A percentile compares a stretch with the other conserved stretches of the same genome.
Conservation (phyloP, 2,888 invertebrate genomes). For the Cryptus viduatorius region DNA sequence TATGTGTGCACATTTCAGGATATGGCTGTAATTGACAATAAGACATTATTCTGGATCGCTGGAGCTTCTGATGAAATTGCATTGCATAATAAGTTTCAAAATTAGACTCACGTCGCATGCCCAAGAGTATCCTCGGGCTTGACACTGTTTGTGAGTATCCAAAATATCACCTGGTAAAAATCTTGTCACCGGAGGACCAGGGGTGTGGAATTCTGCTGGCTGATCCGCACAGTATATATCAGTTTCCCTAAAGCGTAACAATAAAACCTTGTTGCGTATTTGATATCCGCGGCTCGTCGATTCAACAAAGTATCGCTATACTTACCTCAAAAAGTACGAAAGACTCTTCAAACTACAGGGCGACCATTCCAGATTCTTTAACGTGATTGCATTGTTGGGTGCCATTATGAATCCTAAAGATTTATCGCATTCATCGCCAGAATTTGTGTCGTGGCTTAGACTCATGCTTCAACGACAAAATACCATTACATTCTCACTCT, state of each 20-base stretch:
- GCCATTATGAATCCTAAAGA: constrained; percentile 40
- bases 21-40: constrained; percentile 7
- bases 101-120: constrained; percentile 8
- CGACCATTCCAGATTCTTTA: constrained; percentile 41
- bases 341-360: constrained; percentile 9
- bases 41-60: neutral
- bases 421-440: neutral
- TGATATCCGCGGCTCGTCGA: too few species aligned
- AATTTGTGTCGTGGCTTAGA: constrained; percentile 29
- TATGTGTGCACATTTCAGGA: neutral
- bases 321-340: constrained; percentile 11
- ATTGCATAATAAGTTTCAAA: neutral
- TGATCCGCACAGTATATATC: neutral
- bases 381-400: neutral
- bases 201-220: neutral
- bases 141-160: constrained; percentile 12
- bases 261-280: too few species aligned
- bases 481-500: neutral
- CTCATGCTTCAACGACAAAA: constrained; percentile 39
- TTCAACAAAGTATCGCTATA: neutral
- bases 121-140: neutral
- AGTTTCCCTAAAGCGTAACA: too few species aligned
- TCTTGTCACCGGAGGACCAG: neutral
- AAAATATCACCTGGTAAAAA: constrained; percentile 8
- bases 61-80: neutral